Evolutionary conservation across 2,797 vertebrate species (phyloP), one percentile per base, ranked within the genome.

Genomic region (Gymnopithys bicolor): DNA sequence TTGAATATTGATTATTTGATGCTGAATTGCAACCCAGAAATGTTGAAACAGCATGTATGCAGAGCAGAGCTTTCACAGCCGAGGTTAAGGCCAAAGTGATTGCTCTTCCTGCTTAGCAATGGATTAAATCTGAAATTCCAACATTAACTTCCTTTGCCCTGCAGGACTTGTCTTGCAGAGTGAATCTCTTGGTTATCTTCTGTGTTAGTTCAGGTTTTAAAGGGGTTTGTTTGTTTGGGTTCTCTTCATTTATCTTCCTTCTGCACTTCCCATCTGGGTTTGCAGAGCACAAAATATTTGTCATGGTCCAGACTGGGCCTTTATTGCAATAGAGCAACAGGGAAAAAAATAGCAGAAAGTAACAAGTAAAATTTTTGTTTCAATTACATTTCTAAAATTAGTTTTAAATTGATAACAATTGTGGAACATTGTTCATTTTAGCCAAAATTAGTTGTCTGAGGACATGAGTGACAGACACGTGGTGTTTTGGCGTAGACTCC

Each of bases 21-120:
- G 95, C 95, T 97, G 92, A 96, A 93, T 95, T 96, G 94, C 92
- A 95, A 63, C 59, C 79, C 76, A 96, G 95, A 95, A 96, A 32
- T 96, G 96, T 97, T 96, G 96, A 97, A 97, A 9, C 96, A 97
- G 95, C 96, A 95, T 59, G 87, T 96, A 95, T 97, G 96, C 92
- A 96, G 96, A 97, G 1, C 68, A 93, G 92, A 11, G 51, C 64
- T 82, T 86, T 83, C 79, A 76, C 62, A 94, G 94, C 79, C 84
- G 78, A 84, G 94, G 94, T 92, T 90, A 91, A 96, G 91, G 94
- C 94, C 89, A 94, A 94, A 95, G 87, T 87, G 91, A 91, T 96
- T 94, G 91, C 81, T 95, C 90, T 95, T 87, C 71, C 87, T 91
- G 71, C 84, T 93, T 73, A 91, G 76, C 60, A 91, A 95, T 39